Evolutionary conservation across 2,888 invertebrate species (phyloP), one percentile per base, ranked within the genome.

Genomic region (Gastrophysa polygoni): DNA sequence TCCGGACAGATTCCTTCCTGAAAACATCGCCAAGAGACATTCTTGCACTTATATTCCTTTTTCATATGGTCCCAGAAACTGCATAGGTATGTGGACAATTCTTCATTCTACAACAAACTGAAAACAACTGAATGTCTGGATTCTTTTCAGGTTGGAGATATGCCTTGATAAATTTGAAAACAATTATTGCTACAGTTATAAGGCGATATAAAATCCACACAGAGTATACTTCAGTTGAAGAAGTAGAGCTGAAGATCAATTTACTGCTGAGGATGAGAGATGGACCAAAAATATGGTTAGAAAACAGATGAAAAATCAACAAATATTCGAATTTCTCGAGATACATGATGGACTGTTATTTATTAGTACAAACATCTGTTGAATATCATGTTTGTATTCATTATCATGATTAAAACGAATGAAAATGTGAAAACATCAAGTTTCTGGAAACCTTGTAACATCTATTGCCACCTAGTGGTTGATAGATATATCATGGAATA

Each of bases 1-100:
- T 64, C 88, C 88, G 0, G 86, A 87, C 68, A 75, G 87, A 48
- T 88, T 88, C 71, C 73, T 84, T 24, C 83, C 85, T 0, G 85
- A 87, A 70, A 79, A 81, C 67, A 77, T 77, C 17, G 74, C 73
- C 1, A 71, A 77, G 38, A 74, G 84, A 56, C 83, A 83, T 68
- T 83, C 84, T 1, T 83, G 83, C 60, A 77, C 84, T 8, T 85
- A 76, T 69, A 76, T 85, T 67, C 83, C 85, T 0, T 85, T 85
- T 64, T 83, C 84, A 62, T 76, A 78, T 56, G 85, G 85, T 3
- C 70, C 78, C 1, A 80, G 85, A 64, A 84, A 84, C 72, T 85
- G 85, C 70, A 83, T 85, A 69, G 85, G 85, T 85, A 73, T 77
- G 80, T 54, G 1, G 18, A 38, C 8, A 48, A 48, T 21, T n/a